Evolutionary conservation across 2,888 invertebrate species (phyloP).

Genomic region (Tetranychus piercei): DNA sequence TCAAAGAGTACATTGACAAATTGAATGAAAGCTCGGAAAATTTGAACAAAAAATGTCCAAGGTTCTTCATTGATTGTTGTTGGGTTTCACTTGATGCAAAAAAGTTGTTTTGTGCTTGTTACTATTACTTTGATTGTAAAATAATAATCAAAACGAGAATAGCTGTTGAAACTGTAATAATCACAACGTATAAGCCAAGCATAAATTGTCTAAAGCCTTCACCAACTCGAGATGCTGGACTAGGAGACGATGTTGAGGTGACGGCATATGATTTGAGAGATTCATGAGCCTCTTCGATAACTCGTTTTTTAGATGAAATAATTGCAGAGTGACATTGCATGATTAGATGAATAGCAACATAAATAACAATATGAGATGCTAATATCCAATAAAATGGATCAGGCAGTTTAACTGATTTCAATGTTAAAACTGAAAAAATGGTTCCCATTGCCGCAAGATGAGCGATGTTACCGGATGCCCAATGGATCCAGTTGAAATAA

Average conservation of each 20-base stretch:
- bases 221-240: background rate
- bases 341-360: constrained; percentile 66
- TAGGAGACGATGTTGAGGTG: background rate
- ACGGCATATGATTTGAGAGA: background rate
- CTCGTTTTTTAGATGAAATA: background rate
- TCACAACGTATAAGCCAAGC: background rate
- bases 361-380: constrained; percentile 70
- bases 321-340: constrained; percentile 33
- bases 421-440: constrained; percentile 45
- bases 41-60: background rate
- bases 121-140: background rate
- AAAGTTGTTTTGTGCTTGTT: too few species aligned
- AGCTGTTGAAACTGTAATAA: background rate
- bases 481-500: constrained; percentile 78
- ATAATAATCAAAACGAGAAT: background rate
- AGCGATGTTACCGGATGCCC: constrained; percentile 67
- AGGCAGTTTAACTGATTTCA: constrained; percentile 67
- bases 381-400: constrained; percentile 70
- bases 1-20: background rate
- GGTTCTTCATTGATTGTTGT: background rate
- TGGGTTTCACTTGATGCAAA: background rate
- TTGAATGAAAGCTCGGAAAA: background rate
- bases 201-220: background rate
- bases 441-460: constrained; percentile 48
- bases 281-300: background rate